Percentiles rank a stretch among this genome's conserved stretches.
phyloP scores from a whole-genome alignment of 2,888 invertebrate genomes.

The Volucella zonaria region DNA sequence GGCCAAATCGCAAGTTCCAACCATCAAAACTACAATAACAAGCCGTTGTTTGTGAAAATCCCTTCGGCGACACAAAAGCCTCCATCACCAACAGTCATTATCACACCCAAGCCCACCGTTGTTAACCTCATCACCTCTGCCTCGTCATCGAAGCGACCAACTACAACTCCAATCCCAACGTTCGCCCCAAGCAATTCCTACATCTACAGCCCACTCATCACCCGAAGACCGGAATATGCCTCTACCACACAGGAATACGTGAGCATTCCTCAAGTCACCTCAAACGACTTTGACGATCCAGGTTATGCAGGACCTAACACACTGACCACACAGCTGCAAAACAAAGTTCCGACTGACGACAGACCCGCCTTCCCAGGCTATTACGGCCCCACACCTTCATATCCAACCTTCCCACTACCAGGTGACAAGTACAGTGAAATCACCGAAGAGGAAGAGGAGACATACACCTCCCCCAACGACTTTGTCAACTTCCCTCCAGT shows the following conservation, averaged over 20 bases:
- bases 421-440: constrained; percentile 77
- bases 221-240: constrained; percentile 77
- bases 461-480: constrained; percentile 88
- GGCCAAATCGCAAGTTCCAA: constrained; percentile 60
- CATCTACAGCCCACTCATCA: constrained; percentile 79
- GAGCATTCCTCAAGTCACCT: constrained; percentile 77
- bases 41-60: constrained; percentile 80
- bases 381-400: constrained; percentile 81
- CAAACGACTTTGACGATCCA: constrained; percentile 82
- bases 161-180: constrained; percentile 76
- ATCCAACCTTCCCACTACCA: constrained; percentile 81
- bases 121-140: constrained; percentile 78
- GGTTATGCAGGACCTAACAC: constrained; percentile 80
- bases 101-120: constrained; percentile 87
- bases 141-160: constrained; percentile 76
- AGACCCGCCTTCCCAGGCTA: constrained; percentile 81
- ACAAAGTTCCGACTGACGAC: constrained; percentile 79
- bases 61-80: constrained; percentile 83
- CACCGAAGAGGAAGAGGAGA: constrained; percentile 82
- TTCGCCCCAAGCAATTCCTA: constrained; percentile 81
- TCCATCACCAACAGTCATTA: constrained; percentile 86
- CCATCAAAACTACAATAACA: constrained; percentile 77
- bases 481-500: constrained; percentile 92
- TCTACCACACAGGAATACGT: constrained; percentile 75
- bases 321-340: constrained; percentile 76